These are phyloP conservation scores for Horisme vitalbata DNA, from an alignment of 2,888 invertebrate species.

Conservation along the genomic window DNA sequence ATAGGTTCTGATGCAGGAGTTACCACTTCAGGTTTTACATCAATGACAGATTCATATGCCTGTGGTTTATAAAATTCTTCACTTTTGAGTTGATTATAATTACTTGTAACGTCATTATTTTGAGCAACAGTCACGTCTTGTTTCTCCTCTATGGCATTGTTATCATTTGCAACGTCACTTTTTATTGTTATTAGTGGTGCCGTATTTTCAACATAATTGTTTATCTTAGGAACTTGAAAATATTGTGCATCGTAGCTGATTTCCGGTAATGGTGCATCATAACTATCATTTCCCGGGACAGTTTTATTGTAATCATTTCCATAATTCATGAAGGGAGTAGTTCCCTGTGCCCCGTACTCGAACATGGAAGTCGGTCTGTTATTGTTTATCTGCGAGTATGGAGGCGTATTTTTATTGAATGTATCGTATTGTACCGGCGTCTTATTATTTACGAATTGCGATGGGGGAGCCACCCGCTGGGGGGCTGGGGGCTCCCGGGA, in stretches of 20 bases:
- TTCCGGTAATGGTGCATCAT: conserved; percentile 49
- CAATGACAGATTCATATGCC: conserved; percentile 4
- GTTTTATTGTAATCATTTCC: conserved; percentile 44
- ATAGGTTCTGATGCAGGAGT: conserved; percentile 25
- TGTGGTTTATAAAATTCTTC: conserved; percentile 1
- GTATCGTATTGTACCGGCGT: conserved; percentile 41
- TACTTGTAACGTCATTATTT: conserved; percentile 10
- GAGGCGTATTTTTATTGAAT: conserved; percentile 44
- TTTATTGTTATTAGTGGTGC: conserved; percentile 25
- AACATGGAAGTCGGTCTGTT: conserved; percentile 52
- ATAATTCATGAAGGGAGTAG: conserved; percentile 42
- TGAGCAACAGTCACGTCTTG: not conserved
- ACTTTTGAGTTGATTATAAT: conserved; percentile 7
- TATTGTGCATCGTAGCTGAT: conserved; percentile 61
- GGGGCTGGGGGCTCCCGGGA: conserved; percentile 48
- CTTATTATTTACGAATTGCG: conserved; percentile 46
- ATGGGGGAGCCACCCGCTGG: conserved; percentile 36
- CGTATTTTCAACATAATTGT: conserved; percentile 30
- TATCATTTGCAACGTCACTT: conserved; percentile 25
- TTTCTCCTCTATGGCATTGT: not conserved
- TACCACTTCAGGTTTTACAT: conserved; percentile 19
- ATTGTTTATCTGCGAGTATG: conserved; percentile 48
- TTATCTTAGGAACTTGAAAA: conserved; percentile 42
- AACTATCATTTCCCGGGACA: conserved; percentile 45
- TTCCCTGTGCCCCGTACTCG: conserved; percentile 44